These are phyloP conservation scores for Notarius lentiginosus DNA, from an alignment of 2,113 vertebrate species.

Conservation along the genomic window DNA sequence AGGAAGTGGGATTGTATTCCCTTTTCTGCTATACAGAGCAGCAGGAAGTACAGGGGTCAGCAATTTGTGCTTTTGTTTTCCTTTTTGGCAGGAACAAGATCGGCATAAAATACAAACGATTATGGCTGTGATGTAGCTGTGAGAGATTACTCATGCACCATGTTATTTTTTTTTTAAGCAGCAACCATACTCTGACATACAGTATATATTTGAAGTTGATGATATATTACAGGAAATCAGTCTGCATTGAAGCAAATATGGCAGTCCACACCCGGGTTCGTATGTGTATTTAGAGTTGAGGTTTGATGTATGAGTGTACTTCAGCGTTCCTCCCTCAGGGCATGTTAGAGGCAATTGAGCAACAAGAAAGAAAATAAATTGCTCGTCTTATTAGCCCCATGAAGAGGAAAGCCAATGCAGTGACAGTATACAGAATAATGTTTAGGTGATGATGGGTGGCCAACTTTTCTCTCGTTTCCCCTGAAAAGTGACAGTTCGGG, in stretches of 20 bases:
- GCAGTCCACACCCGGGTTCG: slow-evolving; percentile 6
- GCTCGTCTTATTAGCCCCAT: slow-evolving; percentile 23
- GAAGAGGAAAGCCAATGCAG: background rate
- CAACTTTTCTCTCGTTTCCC: background rate
- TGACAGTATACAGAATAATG: background rate
- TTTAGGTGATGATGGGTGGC: background rate
- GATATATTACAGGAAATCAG: background rate
- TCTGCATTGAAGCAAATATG: background rate
- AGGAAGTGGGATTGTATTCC: slow-evolving; percentile 31
- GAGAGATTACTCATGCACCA: background rate
- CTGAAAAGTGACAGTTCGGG: background rate
- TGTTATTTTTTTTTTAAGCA: background rate
- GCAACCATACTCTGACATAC: background rate
- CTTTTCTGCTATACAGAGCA: background rate
- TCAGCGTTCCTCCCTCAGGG: slow-evolving; percentile 43
- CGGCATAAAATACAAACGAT: background rate
- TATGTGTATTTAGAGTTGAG: slow-evolving; percentile 36
- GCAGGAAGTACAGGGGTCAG: background rate
- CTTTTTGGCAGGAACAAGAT: background rate
- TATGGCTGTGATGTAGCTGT: background rate
- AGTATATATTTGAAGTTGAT: background rate
- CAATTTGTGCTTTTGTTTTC: slow-evolving; percentile 11
- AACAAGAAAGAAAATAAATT: slow-evolving; percentile 35
- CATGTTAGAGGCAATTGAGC: slow-evolving; percentile 50
- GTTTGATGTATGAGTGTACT: slow-evolving; percentile 38